A percentile compares a stretch with the other conserved stretches of the same genome.
Conservation (phyloP, 2,888 invertebrate genomes). For the Gymnosoma rotundatum region DNA sequence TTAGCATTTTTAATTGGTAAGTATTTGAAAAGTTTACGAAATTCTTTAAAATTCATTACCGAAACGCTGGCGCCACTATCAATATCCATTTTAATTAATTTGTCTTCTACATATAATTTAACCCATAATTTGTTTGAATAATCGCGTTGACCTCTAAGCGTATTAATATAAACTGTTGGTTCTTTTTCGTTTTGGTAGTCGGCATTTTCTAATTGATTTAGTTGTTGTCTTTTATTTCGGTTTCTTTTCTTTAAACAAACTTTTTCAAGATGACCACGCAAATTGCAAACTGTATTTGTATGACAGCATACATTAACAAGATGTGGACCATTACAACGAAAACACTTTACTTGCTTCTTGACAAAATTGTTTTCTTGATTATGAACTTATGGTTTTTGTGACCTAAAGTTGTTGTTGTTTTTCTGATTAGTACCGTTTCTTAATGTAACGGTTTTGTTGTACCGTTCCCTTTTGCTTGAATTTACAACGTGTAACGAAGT, state of each 20-base stretch:
- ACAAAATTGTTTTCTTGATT: too few species aligned
- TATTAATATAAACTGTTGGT: too few species aligned
- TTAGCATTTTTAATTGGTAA: not conserved
- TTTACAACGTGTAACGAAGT: too few species aligned
- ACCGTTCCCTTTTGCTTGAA: too few species aligned
- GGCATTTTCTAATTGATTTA: not conserved
- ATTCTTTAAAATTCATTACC: not conserved
- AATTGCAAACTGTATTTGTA: not conserved
- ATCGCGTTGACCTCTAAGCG: not conserved
- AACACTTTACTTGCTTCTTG: not conserved
- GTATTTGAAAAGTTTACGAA: not conserved
- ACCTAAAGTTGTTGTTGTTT: too few species aligned
- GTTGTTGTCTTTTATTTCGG: not conserved
- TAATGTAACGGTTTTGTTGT: too few species aligned
- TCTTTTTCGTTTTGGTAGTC: not conserved
- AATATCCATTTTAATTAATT: not conserved
- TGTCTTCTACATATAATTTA: not conserved
- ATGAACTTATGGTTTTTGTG: too few species aligned
- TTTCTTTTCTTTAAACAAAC: not conserved
- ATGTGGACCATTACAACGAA: not conserved
- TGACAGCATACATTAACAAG: constrained; percentile 3
- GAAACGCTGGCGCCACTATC: not conserved
- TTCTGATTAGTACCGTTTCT: too few species aligned
- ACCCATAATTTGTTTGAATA: not conserved
- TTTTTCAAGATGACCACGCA: not conserved